Base-by-base conservation (phyloP, 2,113 vertebrate genomes). In the Hipposideros armiger region DNA sequence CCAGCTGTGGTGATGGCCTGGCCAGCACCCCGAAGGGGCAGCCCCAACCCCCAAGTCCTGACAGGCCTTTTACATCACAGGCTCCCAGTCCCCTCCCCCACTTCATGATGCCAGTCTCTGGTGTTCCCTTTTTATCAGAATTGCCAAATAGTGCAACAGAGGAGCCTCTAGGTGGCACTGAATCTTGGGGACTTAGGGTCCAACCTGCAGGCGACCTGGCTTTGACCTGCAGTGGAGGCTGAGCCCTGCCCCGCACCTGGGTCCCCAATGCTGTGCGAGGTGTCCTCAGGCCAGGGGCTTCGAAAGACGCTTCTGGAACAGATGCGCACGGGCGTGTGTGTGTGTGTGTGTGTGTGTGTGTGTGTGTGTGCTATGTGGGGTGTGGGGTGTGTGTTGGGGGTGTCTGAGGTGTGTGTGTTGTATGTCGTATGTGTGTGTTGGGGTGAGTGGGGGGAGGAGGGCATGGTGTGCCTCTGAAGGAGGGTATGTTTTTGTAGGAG, bases 191-290 rank as follows among this genome's bases (percentile, higher is more conserved):
- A 2, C 32, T 69, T 11, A 28, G 60, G 7, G 7, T 19, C 28
- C 10, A 2, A 1, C 5, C 52, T 0, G 42, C 0, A 0, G 2
- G 56, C 17, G 45, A 56, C 62, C 16, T 0, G 36, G 7, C 15
- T 72, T 11, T 20, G 85, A 73, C 80, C 32, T 11, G 36, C 11
- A 30, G 4, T 26, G 60, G 11, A 10, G 4, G 11, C 54, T 50
- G 62, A 77, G 77, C 30, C 82, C 66, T 3, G 24, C 56, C 70
- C 62, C 2, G 86, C n/a, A 5, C 36, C 26, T 28, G 70, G 15
- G 40, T 30, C 72, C 42, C 64, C 36, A 30, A n/a, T 0, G 20
- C 15, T 36, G 40, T 0, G 0, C 47, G 66, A 66, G 50, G 40
- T 6, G 40, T 26, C 52, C 20, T 10, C 5, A 9, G 54, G 54